A percentile compares a stretch with the other conserved stretches of the same genome.
These are phyloP conservation scores for Carcina quercana DNA, from an alignment of 2,888 invertebrate species.

Conservation along the genomic window DNA sequence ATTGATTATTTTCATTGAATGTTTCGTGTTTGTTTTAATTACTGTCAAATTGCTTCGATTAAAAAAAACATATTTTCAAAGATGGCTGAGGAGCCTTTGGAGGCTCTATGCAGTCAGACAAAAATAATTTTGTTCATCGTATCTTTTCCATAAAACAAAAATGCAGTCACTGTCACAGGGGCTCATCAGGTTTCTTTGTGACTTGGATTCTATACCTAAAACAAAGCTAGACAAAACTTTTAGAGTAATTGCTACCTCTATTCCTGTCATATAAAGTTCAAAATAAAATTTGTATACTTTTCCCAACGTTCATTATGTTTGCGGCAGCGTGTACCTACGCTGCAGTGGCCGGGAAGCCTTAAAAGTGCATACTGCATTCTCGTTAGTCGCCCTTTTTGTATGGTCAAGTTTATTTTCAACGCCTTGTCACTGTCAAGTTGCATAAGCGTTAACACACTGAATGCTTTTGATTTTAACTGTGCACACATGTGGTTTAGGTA, in stretches of 20 bases:
- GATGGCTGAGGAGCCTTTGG: no score
- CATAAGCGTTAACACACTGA: no score
- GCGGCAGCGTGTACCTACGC: slow-evolving; percentile 29
- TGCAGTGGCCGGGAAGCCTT: slow-evolving; percentile 46
- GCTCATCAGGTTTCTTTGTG: slow-evolving; percentile 21
- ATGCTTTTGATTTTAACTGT: no score
- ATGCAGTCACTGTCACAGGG: slow-evolving; percentile 14
- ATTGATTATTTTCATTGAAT: no score
- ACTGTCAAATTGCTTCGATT: no score
- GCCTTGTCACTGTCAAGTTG: slow-evolving; percentile 16
- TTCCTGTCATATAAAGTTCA: neutral
- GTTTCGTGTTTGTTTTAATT: no score
- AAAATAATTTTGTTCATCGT: no score
- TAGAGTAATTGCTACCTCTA: neutral
- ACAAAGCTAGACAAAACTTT: neutral
- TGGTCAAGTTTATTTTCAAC: slow-evolving; percentile 49
- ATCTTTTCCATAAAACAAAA: no score
- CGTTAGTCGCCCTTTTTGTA: slow-evolving; percentile 44
- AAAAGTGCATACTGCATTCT: slow-evolving; percentile 69
- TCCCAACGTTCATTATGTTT: slow-evolving; percentile 1
- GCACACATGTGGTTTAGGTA: no score
- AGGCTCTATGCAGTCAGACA: no score
- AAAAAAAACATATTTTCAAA: no score
- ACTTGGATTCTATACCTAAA: neutral
- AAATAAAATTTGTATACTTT: neutral